Percentiles rank a stretch among this genome's conserved stretches.
These are phyloP conservation scores for Copidosoma aretas DNA, from an alignment of 2,888 invertebrate species.

Conservation along the genomic window DNA sequence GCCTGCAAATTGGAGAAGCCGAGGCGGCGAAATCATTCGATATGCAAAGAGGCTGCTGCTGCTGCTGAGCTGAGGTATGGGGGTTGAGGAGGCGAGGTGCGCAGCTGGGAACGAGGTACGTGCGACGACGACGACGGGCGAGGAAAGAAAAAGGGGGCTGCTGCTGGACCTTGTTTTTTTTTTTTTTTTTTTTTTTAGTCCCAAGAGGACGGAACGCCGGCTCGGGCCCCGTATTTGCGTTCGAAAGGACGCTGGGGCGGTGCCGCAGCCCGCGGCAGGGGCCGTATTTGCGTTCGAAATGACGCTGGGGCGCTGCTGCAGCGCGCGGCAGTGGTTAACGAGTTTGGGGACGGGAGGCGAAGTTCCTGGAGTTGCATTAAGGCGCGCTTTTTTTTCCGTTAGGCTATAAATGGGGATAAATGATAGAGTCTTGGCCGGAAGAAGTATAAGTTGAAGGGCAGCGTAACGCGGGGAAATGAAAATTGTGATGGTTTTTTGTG, in stretches of 20 bases:
- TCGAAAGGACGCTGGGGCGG: constrained; percentile 18
- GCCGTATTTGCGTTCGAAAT: no score
- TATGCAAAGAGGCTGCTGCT: constrained; percentile 20
- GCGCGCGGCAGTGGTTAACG: no score
- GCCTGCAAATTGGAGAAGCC: constrained; percentile 28
- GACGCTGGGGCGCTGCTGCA: no score
- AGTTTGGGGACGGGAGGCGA: no score
- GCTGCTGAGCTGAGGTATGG: background rate
- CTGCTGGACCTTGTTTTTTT: background rate
- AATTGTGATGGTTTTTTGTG: no score
- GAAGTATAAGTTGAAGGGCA: no score
- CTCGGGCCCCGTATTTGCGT: constrained; percentile 14
- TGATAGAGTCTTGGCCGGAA: no score
- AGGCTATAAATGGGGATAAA: no score
- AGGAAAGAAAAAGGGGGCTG: background rate
- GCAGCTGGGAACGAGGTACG: background rate
- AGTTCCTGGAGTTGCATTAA: no score
- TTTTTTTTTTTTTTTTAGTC: background rate
- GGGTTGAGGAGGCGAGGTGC: background rate
- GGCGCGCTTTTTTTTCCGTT: no score
- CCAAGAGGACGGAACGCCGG: background rate
- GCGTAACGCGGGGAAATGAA: no score
- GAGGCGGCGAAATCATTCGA: constrained; percentile 18
- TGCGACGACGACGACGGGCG: background rate
- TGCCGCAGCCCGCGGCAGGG: background rate